Percentiles rank a stretch among this genome's conserved stretches.
phyloP scores from a whole-genome alignment of 2,113 vertebrate genomes.

The Lathamus discolor region DNA sequence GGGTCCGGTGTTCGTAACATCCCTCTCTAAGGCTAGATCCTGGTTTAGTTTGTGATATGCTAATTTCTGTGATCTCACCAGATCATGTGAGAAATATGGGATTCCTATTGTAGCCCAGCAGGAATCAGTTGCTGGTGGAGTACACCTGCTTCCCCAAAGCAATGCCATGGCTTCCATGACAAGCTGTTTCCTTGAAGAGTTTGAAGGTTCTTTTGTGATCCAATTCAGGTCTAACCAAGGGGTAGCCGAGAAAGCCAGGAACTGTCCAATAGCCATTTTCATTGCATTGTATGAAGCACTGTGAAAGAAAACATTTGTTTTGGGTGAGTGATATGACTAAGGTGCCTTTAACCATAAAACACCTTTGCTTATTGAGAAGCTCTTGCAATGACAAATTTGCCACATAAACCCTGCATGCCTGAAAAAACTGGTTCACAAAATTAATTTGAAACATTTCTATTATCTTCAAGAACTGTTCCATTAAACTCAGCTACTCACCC shows the following conservation, averaged over 20 bases:
- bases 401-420: not conserved
- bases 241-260: not conserved
- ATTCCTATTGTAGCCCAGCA: not conserved
- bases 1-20: rapidly evolving
- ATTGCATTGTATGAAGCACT: not conserved
- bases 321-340: not conserved
- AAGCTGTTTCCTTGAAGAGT: not conserved
- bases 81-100: not conserved
- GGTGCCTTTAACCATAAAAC: not conserved
- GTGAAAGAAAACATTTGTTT: not conserved
- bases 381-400: not conserved
- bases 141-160: not conserved
- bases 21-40: not conserved
- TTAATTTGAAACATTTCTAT: not conserved
- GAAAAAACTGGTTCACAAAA: not conserved
- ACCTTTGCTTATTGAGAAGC: not conserved
- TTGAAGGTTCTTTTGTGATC: not conserved
- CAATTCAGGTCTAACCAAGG: not conserved
- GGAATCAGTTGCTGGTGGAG: not conserved
- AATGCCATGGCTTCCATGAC: not conserved
- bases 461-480: not conserved
- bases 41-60: not conserved
- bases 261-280: not conserved
- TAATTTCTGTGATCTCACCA: not conserved
- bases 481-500: not conserved